A percentile compares a stretch with the other conserved stretches of the same genome.
Conservation (phyloP, 37 sponge, comb jelly and placozoan species). For the Amphimedon queenslandica region DNA sequence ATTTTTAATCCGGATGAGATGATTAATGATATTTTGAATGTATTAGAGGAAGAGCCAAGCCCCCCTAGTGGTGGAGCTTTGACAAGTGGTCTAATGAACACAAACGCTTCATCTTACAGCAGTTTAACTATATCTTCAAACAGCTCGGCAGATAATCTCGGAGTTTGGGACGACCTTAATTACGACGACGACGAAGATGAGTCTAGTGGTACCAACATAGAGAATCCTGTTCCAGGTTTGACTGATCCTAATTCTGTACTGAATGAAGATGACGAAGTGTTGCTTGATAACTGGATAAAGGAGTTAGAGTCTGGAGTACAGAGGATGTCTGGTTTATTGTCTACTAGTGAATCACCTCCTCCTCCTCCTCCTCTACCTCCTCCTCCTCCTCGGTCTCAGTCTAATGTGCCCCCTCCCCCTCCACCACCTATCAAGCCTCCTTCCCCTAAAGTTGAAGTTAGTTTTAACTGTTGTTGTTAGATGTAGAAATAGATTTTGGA, state of each 20-base stretch:
- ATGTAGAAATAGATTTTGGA: too few species aligned
- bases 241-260: background rate
- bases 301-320: slow-evolving; percentile 65
- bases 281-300: slow-evolving; percentile 63
- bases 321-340: slow-evolving; percentile 26
- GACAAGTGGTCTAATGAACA: background rate
- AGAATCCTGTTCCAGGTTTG: background rate
- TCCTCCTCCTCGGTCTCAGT: background rate
- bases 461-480: too few species aligned
- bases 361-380: slow-evolving; percentile 2
- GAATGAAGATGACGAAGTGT: background rate
- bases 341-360: background rate
- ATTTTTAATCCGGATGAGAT: background rate
- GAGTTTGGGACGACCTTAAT: slow-evolving; percentile 52
- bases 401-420: background rate
- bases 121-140: slow-evolving; percentile 14
- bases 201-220: background rate
- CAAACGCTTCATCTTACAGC: background rate
- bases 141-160: slow-evolving; percentile 41
- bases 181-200: slow-evolving; percentile 18
- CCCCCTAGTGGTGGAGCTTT: background rate
- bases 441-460: slow-evolving; percentile 1
- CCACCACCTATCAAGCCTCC: slow-evolving; percentile 3
- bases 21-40: background rate
- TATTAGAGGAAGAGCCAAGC: background rate